phyloP scores from a whole-genome alignment of 2,113 vertebrate species.

The Paradoxurus hermaphroditus region DNA sequence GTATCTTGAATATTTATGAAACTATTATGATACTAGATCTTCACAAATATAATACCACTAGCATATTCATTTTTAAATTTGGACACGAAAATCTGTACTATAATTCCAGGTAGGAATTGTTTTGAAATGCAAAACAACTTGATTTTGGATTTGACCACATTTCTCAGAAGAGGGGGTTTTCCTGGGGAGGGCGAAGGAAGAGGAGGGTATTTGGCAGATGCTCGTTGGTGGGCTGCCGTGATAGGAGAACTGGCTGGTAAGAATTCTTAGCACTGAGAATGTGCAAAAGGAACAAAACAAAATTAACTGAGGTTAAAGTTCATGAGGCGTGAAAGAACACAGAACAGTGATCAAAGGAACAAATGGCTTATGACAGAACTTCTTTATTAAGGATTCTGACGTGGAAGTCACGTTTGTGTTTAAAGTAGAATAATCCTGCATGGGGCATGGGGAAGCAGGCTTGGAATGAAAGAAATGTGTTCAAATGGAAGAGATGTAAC shows the following conservation, averaged over 20 bases:
- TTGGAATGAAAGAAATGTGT: not conserved
- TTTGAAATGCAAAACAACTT: slow-evolving; percentile 38
- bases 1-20: not conserved
- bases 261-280: slow-evolving; percentile 15
- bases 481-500: not conserved
- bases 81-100: not conserved
- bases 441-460: not conserved
- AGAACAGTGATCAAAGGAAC: slow-evolving; percentile 5
- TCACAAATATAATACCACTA: not conserved
- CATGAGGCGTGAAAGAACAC: slow-evolving; percentile 40
- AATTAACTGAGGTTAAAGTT: slow-evolving; percentile 33
- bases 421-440: not conserved
- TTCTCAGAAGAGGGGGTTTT: slow-evolving; percentile 45
- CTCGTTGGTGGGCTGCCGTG: not conserved
- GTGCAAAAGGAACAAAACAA: not conserved
- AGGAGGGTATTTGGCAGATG: not conserved
- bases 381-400: not conserved
- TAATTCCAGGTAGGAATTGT: not conserved
- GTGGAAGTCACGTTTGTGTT: not conserved
- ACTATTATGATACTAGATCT: not conserved
- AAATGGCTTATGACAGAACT: slow-evolving; percentile 26
- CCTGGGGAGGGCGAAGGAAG: not conserved
- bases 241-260: slow-evolving; percentile 10
- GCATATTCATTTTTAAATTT: not conserved
- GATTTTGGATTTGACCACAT: slow-evolving; percentile 31